A percentile compares a stretch with the other conserved stretches of the same genome.
Conservation (phyloP, 2,113 vertebrate genomes). For the Aptenodytes patagonicus region DNA sequence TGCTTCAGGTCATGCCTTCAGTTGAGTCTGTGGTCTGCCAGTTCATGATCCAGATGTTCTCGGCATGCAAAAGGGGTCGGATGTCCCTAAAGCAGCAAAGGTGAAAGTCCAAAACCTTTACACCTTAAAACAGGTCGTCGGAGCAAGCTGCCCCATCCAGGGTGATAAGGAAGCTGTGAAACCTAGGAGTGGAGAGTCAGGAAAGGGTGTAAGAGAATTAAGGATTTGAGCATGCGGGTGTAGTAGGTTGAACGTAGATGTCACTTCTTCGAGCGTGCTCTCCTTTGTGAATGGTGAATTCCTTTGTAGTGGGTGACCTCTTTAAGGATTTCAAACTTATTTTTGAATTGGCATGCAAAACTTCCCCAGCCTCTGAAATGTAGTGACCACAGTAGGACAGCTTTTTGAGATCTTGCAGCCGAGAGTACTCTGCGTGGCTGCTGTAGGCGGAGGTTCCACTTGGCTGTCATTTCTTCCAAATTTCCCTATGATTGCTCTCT, state of each 20-base stretch:
- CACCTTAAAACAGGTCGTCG: neutral
- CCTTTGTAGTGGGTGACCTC: neutral
- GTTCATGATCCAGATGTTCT: neutral
- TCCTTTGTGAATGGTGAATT: neutral
- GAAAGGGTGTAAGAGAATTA: neutral
- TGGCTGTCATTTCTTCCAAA: neutral
- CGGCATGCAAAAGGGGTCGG: fast-evolving
- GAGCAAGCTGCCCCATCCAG: neutral
- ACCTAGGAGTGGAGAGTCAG: neutral
- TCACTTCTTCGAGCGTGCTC: fast-evolving
- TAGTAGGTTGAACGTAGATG: neutral
- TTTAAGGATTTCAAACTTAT: neutral
- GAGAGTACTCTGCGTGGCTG: neutral
- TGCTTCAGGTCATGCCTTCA: neutral
- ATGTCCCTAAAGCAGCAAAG: neutral
- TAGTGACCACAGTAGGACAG: neutral
- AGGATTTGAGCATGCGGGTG: neutral
- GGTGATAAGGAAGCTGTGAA: neutral
- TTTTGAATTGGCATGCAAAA: neutral
- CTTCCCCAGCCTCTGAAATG: neutral
- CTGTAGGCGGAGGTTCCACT: neutral
- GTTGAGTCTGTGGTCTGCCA: neutral
- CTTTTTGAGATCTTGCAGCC: neutral
- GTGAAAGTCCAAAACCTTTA: neutral
- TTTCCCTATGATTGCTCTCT: neutral